Evolutionary conservation across 2,113 vertebrate genomes (phyloP).

Genomic region (Phylloscopus trochiloides): DNA sequence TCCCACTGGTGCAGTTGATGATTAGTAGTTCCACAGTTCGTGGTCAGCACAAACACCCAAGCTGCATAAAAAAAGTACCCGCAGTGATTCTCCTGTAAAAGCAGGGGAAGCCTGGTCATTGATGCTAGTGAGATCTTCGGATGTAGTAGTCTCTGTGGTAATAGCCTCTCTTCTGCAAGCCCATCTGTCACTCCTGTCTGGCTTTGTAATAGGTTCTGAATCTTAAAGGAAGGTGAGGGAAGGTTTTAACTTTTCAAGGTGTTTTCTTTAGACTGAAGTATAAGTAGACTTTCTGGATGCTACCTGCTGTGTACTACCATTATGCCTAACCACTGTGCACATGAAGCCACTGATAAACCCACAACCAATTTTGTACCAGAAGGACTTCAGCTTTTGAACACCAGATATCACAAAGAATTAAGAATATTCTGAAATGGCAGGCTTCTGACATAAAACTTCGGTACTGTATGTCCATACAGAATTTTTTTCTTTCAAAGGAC

Average conservation of each 20-base stretch:
- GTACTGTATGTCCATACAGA: background rate
- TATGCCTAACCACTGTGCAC: rapidly evolving
- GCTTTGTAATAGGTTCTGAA: background rate
- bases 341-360: background rate
- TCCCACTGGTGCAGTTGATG: background rate
- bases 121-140: background rate
- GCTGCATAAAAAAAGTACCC: background rate
- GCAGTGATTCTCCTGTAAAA: background rate
- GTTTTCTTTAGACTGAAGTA: background rate
- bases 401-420: background rate
- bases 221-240: background rate
- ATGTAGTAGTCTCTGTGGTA: background rate
- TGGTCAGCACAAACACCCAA: background rate
- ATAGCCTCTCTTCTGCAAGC: background rate
- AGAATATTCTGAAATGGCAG: background rate
- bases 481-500: background rate
- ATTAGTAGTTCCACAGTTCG: background rate
- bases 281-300: background rate
- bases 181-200: background rate
- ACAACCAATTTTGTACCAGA: background rate
- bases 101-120: background rate
- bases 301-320: background rate
- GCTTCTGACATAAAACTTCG: background rate
- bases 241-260: background rate
- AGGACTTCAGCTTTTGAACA: background rate